Percentiles rank a stretch among this genome's conserved stretches.
Conservation (phyloP, 1,140 invertebrate genomes). For the Agrypnia vestita region DNA sequence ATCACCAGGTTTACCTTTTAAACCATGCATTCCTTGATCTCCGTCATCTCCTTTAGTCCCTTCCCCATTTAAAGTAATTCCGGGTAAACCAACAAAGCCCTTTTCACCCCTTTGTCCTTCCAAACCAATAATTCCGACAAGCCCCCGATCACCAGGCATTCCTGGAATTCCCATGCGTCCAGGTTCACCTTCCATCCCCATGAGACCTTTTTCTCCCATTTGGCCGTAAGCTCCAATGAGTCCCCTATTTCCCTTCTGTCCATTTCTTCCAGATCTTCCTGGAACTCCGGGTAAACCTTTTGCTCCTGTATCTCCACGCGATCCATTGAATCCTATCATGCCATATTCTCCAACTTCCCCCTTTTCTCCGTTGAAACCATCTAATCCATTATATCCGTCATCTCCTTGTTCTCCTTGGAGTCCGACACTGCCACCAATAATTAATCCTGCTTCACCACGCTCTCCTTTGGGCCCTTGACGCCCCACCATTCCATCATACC, state of each 20-base stretch:
- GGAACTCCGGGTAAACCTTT: constrained; percentile 65
- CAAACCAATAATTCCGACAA: constrained; percentile 65
- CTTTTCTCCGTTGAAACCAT: constrained; percentile 72
- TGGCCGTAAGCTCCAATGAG: constrained; percentile 65
- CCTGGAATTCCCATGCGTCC: constrained; percentile 73
- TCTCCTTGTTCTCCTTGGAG: constrained; percentile 62
- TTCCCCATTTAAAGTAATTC: constrained; percentile 72
- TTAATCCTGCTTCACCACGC: constrained; percentile 63
- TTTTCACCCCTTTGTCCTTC: constrained; percentile 74
- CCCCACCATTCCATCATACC: constrained; percentile 65
- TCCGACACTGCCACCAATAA: constrained; percentile 64
- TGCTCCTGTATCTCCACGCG: constrained; percentile 67
- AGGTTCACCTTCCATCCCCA: constrained; percentile 78
- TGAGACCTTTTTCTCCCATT: constrained; percentile 72
- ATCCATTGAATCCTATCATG: constrained; percentile 66
- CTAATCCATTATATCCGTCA: constrained; percentile 66
- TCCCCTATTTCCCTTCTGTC: constrained; percentile 70
- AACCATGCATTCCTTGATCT: constrained; percentile 63
- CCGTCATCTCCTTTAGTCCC: constrained; percentile 72
- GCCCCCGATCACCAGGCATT: constrained; percentile 68
- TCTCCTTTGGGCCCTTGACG: constrained; percentile 63
- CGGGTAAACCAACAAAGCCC: constrained; percentile 78
- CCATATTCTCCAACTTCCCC: constrained; percentile 73
- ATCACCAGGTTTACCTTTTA: constrained; percentile 67
- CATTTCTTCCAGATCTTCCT: constrained; percentile 68